phyloP scores from a whole-genome alignment of 2,113 vertebrate genomes.

The Rutilus rutilus region DNA sequence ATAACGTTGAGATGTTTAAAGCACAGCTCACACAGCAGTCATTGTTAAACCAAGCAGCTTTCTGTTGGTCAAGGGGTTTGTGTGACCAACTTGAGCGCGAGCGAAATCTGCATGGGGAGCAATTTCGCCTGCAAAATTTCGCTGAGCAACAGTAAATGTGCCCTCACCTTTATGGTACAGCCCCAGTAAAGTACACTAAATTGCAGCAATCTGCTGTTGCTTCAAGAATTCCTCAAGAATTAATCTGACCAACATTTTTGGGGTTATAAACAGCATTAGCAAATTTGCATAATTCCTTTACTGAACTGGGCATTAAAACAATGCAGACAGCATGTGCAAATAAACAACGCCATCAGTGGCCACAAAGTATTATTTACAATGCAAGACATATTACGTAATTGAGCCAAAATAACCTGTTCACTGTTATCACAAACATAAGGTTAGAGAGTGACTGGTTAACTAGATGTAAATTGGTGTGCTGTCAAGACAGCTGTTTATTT shows the following conservation, averaged over 20 bases:
- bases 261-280: no score
- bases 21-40: no score
- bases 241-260: not conserved
- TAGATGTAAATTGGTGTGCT: slow-evolving; percentile 36
- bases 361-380: not conserved
- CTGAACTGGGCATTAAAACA: not conserved
- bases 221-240: not conserved
- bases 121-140: no score
- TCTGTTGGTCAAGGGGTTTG: no score
- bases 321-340: not conserved
- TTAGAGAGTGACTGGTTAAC: slow-evolving; percentile 29
- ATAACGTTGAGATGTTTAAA: no score
- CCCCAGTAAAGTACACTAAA: not conserved
- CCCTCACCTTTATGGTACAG: not conserved
- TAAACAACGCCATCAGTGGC: not conserved
- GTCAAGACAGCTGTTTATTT: slow-evolving; percentile 24
- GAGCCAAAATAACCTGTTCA: not conserved
- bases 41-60: no score
- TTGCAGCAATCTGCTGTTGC: not conserved
- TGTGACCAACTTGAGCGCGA: no score
- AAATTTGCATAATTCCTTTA: no score
- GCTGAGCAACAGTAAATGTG: no score
- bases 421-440: not conserved
- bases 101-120: no score
- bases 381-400: not conserved